Conservation (phyloP, 1,140 invertebrate genomes). For the Heliothis subflexa region DNA sequence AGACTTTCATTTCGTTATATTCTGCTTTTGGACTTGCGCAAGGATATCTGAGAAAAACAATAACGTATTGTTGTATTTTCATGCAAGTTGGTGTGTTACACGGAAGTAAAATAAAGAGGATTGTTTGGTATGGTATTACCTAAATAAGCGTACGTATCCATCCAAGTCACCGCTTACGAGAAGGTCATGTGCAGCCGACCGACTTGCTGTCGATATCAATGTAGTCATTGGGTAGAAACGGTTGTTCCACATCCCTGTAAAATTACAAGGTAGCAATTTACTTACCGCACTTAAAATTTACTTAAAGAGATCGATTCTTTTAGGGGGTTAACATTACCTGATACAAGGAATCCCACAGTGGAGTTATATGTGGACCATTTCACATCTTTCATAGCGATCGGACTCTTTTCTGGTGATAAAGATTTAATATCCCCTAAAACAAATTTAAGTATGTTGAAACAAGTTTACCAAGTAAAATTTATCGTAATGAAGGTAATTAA, state of each 20-base stretch:
- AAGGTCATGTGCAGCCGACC: conserved; percentile 93
- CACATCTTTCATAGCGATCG: conserved; percentile 94
- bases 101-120: too few species aligned
- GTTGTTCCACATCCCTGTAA: conserved; percentile 94
- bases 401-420: conserved; percentile 93
- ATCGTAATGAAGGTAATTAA: conserved; percentile 14
- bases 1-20: conserved; percentile 95
- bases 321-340: conserved; percentile 86
- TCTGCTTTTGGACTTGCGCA: conserved; percentile 94
- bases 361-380: conserved; percentile 95
- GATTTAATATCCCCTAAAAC: conserved; percentile 94
- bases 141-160: conserved; percentile 95
- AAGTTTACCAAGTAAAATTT: conserved; percentile 2
- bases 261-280: not conserved
- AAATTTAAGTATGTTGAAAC: conserved; percentile 6
- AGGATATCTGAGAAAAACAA: conserved; percentile 88
- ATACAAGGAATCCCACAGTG: conserved; percentile 93
- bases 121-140: conserved; percentile 75
- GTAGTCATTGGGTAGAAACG: conserved; percentile 94
- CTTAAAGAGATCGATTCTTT: too few species aligned
- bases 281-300: too few species aligned
- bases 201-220: conserved; percentile 91
- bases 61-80: not conserved
- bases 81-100: not conserved
- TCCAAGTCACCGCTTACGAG: conserved; percentile 96